Base-by-base conservation (phyloP, 1,140 invertebrate genomes). In the Dolichoris vasculosae region DNA sequence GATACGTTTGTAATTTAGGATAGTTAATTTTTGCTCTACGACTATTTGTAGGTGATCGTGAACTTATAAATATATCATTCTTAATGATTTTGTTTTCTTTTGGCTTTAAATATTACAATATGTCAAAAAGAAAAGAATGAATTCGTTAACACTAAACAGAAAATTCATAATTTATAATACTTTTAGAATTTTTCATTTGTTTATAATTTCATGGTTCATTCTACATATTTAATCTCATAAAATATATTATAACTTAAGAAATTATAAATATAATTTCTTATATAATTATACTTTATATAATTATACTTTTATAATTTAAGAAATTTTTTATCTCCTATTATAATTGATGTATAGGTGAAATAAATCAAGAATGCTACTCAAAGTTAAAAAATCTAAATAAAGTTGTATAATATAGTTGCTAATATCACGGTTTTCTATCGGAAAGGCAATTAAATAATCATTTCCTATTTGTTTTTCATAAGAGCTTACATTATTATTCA, bases 41-140 rank as follows among this genome's bases (percentile, higher is more conserved):
- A 32, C 55, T 26, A 64, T 32, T 73, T 80, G 71, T 85, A 67
- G 84, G 78, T 85, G 84, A 78, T 81, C 84, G 75, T 80, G 77
- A 81, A 55, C 73, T 78, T 69, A 59, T 46, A 23, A 35, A 2
- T 8, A 51, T 35, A 64, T 17, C 20, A 48, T 17, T 40, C 35
- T 71, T 43, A 59, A 84, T 59, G 64, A 71, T 46, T 69, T 79
- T 64, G 63, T 84, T 79, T 26, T 76, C 8, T 38, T 76, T 76
- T 38, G 30, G 30, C 17, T 76, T 76, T 48, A 30, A 71, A 23
- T 71, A 71, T 71, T 26, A 0, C 15, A n/a, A n/a, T n/a, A 40
- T 7, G 67, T 32, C 17, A 20, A 38, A 43, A 23, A 43, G n/a
- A n/a, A 26, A 23, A 9, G 2, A 38, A 2, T 6, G 67, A 71